Evolutionary conservation across 1,140 invertebrate genomes (phyloP), one percentile per base, ranked within the genome.

Genomic region (Calliphora vicina): DNA sequence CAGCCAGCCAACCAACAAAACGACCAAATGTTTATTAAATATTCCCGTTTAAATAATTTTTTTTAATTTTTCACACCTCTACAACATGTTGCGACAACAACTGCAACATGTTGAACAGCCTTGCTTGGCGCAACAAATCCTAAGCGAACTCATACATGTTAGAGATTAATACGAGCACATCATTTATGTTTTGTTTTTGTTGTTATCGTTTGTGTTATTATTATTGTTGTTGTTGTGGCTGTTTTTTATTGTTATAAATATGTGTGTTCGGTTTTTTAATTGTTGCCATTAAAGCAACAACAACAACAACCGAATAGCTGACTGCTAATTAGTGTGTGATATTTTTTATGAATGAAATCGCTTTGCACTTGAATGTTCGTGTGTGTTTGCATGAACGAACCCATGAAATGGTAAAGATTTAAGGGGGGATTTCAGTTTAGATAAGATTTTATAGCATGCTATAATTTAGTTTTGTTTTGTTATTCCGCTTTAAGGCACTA

Each of bases 301-400:
- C n/a, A n/a, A n/a, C n/a, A n/a, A n/a, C n/a, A n/a, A n/a, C n/a
- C n/a, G n/a, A n/a, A 61, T 17, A 61, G 50, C 5, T n/a, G 50
- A 5, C 17, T 61, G 50, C 50, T 61, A 61, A 61, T 61, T 61
- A 61, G n/a, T 61, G 50, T 61, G 50, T n/a, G n/a, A n/a, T n/a
- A 61, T 61, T n/a, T 61, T 61, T 61, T 61, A 61, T 61, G 50
- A 61, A 61, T 61, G 50, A 61, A 61, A 61, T 61, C 50, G 50
- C 13, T 15, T 61, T 61, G 13, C n/a, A 17, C n/a, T 61, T 13
- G n/a, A n/a, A n/a, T n/a, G n/a, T n/a, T n/a, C n/a, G 13, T 13
- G n/a, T 17, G 50, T 17, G 12, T 61, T 61, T 17, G 17, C 50
- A 17, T n/a, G n/a, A n/a, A n/a, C n/a, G n/a, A n/a, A n/a, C n/a